Percentiles rank a stretch among this genome's conserved stretches.
These are phyloP conservation scores for Paramisgurnus dabryanus DNA, from an alignment of 2,113 vertebrate genomes.

Conservation along the genomic window DNA sequence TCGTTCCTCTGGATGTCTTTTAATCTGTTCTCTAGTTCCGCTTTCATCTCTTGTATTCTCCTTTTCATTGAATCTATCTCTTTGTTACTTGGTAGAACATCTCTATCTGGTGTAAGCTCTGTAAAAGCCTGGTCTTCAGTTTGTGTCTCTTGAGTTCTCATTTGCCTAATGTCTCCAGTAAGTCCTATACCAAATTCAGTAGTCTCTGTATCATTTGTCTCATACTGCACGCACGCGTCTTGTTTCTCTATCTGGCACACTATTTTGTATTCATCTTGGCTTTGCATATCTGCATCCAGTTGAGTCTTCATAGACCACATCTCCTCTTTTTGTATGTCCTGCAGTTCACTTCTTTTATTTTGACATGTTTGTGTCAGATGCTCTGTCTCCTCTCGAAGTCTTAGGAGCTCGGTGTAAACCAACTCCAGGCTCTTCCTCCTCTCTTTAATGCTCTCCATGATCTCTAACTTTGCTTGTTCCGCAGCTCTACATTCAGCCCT, in stretches of 20 bases:
- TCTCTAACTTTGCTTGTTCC: constrained; percentile 24
- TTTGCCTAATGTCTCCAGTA: neutral
- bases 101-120: neutral
- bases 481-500: constrained; percentile 21
- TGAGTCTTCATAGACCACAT: constrained; percentile 14
- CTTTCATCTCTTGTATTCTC: constrained; percentile 32
- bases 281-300: constrained; percentile 13
- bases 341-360: constrained; percentile 31
- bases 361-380: constrained; percentile 33
- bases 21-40: constrained; percentile 40
- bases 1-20: constrained; percentile 45
- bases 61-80: constrained; percentile 20
- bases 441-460: constrained; percentile 1
- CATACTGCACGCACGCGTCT: too few relatives aligned
- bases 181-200: neutral
- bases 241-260: neutral
- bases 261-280: neutral
- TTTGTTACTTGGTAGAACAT: constrained; percentile 3
- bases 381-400: constrained; percentile 17
- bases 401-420: constrained; percentile 16
- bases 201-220: too few relatives aligned
- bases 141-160: constrained; percentile 4
- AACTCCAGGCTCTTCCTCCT: constrained; percentile 23
- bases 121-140: neutral
- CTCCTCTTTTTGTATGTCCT: neutral